A percentile compares a stretch with the other conserved stretches of the same genome.
These are phyloP conservation scores for Nomia melanderi DNA, from an alignment of 1,140 invertebrate genomes.

Conservation along the genomic window DNA sequence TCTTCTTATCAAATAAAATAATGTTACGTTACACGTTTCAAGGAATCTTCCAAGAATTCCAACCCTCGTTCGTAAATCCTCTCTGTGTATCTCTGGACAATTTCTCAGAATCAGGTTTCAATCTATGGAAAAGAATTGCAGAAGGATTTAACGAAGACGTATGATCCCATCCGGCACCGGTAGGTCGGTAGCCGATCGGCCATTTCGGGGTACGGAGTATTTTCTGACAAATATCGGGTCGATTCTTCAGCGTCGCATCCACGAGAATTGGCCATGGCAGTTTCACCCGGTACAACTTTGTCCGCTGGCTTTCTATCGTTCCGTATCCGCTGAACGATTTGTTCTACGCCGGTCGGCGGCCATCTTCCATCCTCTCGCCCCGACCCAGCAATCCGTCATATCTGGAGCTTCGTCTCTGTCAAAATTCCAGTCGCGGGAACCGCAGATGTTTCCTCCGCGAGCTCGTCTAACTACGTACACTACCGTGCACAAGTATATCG, in stretches of 20 bases:
- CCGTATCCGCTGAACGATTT: slow-evolving; percentile 51
- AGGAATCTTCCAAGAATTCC: no score
- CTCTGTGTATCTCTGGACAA: no score
- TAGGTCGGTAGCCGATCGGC: slow-evolving; percentile 15
- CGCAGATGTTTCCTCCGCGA: not conserved
- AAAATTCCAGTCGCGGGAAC: not conserved
- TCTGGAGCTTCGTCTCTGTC: slow-evolving; percentile 43
- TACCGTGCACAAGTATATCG: no score
- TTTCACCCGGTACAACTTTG: not conserved
- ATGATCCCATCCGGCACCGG: not conserved
- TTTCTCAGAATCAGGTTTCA: not conserved
- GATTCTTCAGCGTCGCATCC: slow-evolving; percentile 3
- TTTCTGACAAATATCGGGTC: slow-evolving; percentile 7
- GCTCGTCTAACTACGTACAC: not conserved
- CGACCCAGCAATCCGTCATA: slow-evolving; percentile 22
- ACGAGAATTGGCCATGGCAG: slow-evolving; percentile 22
- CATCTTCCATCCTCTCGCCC: slow-evolving; percentile 23
- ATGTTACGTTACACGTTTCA: no score
- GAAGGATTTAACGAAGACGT: not conserved
- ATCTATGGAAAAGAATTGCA: not conserved
- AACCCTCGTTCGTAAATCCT: no score
- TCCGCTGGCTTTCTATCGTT: slow-evolving; percentile 4
- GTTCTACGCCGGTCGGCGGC: slow-evolving; percentile 35
- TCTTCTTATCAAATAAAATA: no score
- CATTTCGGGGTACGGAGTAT: not conserved